phyloP scores from a whole-genome alignment of 2,797 vertebrate species.

The Anniella stebbinsi region DNA sequence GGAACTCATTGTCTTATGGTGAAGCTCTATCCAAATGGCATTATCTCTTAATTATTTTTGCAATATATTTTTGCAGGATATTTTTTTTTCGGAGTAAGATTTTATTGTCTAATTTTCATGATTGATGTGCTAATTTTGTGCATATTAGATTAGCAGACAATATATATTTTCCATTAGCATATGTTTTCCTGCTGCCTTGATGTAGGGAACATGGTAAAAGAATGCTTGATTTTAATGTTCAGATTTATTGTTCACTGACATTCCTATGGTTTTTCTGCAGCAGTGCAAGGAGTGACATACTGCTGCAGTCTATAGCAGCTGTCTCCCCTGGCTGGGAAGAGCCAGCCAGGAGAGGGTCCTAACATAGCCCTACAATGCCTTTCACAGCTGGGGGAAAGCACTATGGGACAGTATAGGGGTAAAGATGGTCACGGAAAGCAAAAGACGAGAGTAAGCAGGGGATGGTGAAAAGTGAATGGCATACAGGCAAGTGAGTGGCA shows the following conservation, averaged over 20 bases:
- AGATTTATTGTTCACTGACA: constrained; percentile 17
- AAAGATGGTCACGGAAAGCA: background rate
- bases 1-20: constrained; percentile 48
- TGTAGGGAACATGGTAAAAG: constrained; percentile 60
- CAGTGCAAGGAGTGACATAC: background rate
- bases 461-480: too few relatives aligned
- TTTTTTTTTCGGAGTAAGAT: constrained; percentile 67
- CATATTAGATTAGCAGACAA: constrained; percentile 75
- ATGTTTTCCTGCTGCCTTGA: constrained; percentile 67
- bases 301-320: background rate
- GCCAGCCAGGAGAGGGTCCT: background rate
- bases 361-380: background rate
- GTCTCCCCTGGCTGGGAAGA: background rate
- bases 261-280: background rate
- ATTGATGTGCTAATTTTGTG: constrained; percentile 76
- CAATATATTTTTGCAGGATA: constrained; percentile 68
- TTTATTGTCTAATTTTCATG: constrained; percentile 74
- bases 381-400: background rate
- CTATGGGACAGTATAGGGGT: background rate
- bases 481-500: background rate
- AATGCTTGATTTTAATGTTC: constrained; percentile 31
- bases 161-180: constrained; percentile 73
- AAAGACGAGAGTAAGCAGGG: background rate
- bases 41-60: constrained; percentile 76
- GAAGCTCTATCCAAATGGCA: constrained; percentile 47